Base-by-base conservation (phyloP, 2,113 vertebrate species). In the Myanophis thanlyinensis region DNA sequence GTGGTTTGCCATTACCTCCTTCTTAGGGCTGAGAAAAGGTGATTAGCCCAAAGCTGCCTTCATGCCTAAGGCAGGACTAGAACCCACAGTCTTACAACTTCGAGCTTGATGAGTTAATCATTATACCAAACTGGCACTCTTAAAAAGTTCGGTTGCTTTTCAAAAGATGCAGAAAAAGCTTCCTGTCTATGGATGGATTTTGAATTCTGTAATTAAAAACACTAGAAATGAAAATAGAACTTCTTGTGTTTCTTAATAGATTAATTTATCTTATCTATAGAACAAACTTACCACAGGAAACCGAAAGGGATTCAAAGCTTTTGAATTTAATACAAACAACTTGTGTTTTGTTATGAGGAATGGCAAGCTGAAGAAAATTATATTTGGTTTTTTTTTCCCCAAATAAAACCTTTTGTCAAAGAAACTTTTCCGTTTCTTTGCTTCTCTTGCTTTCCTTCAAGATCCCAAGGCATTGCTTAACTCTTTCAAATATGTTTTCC, bases 291-390 rank as follows among this genome's bases (percentile, higher is more conserved):
- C 89, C 87, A 91, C n/a, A 89, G 4, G 5, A 91, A 89, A 88
- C 23, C 52, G 91, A 52, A 91, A 91, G 10, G 47, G 46, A 52
- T 62, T 80, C 84, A 47, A 51, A 85, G 46, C 52, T 56, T 93
- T 85, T 84, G 84, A 89, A 89, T 88, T 91, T 85, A 93, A 91
- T 51, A 93, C 23, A 25, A 91, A 85, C 87, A 84, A 85, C 85
- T 91, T 91, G 62, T 91, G 86, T 85, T 91, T 53, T 93, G 86
- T 91, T 52, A 89, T n/a, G n/a, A 52, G 51, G 44, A 85, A 89
- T 85, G 62, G 46, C 93, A 93, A 93, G 52, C 67, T 25, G 84
- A 91, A 93, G 90, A 91, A 91, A 85, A 93, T 88, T 84, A 93
- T 59, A 46, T n/a, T n/a, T n/a, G 46, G 15, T 80, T 88, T 92